Evolutionary conservation across 2,113 vertebrate species (phyloP), one percentile per base, ranked within the genome.

Genomic region (Gorsachius goisagi): DNA sequence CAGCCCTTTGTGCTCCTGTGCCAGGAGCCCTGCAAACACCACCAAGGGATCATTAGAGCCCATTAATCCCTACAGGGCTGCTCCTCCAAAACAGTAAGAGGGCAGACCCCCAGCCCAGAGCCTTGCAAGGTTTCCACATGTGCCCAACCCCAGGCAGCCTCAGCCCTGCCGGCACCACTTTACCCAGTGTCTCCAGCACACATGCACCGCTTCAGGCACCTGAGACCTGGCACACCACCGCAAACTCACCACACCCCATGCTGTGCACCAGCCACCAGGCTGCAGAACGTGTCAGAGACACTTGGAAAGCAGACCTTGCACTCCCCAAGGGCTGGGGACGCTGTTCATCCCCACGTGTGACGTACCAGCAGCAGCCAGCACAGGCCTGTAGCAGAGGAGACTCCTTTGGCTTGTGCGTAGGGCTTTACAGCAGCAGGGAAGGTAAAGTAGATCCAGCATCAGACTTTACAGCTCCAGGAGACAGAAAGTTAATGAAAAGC

Each of bases 381-480:
- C 3, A 5, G 37, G 15, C 17, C 79, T 33, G 33, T 4, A 23
- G 33, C 78, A 21, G 30, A 23, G 11, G 30, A 60, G 35, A 2
- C 50, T 44, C 68, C 24, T 67, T 44, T 32, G 60, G 45, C 80
- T 93, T 62, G 75, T 2, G 32, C 49, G 6, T 9, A 0, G 44
- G 3, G 19, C 76, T 90, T 85, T 49, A 45, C 93, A 93, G 95
- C 97, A 77, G 97, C 92, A n/a, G 95, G 85, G 88, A 85, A 79
- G 92, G 95, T 85, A 91, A 85, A 87, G 56, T 1, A 53, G 67
- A 23, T 63, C 90, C 97, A 92, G 68, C 91, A 8, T 14, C 3
- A 3, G 33, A 39, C 79, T 96, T 88, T 41, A 44, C 95, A 97
- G 96, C 96, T 97, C 96, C 85, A 87, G 94, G 89, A 93, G 62